phyloP scores from a whole-genome alignment of 2,113 vertebrate species.

The Oxygymnocypris stewartii region DNA sequence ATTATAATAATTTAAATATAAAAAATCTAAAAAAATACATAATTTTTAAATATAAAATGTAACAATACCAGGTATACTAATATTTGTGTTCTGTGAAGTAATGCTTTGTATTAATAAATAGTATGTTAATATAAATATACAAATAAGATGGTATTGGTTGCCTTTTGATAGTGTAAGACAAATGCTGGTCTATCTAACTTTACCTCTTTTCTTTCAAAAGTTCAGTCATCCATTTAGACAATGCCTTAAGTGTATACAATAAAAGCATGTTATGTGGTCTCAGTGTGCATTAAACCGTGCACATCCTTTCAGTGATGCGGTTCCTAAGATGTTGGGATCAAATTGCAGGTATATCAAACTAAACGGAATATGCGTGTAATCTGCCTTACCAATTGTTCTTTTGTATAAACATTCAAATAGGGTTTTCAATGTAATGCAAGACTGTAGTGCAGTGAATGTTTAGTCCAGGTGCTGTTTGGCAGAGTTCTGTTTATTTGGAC shows the following conservation, averaged over 20 bases:
- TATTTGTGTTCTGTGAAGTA: too few species aligned
- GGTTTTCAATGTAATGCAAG: constrained; percentile 1
- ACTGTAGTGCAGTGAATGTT: background rate
- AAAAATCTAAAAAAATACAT: too few species aligned
- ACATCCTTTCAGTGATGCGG: constrained; percentile 18
- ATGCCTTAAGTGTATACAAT: constrained; percentile 26
- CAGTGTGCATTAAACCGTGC: constrained; percentile 13
- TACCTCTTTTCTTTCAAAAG: background rate
- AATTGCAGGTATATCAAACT: background rate
- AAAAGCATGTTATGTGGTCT: constrained; percentile 17
- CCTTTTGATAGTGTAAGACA: background rate
- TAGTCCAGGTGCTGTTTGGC: constrained; percentile 28
- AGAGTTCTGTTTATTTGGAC: constrained; percentile 1
- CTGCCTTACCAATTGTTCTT: constrained; percentile 9
- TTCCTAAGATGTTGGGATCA: constrained; percentile 8
- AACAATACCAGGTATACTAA: too few species aligned
- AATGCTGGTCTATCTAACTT: background rate
- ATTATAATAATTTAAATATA: too few species aligned
- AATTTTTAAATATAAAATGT: too few species aligned
- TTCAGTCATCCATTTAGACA: constrained; percentile 1
- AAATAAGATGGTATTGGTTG: background rate
- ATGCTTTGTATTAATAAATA: background rate
- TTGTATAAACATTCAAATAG: background rate
- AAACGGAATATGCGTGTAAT: background rate
- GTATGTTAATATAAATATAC: background rate